These are phyloP conservation scores for Pocillopora grandis DNA, from an alignment of 92 coral and sea anemone species.

Conservation along the genomic window DNA sequence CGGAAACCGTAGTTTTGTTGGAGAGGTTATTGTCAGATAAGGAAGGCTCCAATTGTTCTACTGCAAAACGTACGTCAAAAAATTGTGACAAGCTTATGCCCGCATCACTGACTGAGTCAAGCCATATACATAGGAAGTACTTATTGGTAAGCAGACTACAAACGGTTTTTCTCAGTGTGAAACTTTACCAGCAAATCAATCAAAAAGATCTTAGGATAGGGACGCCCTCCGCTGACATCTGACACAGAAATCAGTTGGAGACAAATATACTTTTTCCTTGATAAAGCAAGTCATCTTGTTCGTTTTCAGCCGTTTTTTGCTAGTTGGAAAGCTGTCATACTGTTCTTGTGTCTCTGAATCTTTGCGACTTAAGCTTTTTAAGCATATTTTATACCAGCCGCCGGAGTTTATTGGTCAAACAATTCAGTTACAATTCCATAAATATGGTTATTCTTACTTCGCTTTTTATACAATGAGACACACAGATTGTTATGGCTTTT, in stretches of 20 bases:
- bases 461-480: background rate
- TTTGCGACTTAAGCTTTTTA: too few relatives aligned
- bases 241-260: background rate
- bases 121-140: background rate
- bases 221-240: too few relatives aligned
- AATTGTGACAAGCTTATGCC: background rate
- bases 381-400: too few relatives aligned
- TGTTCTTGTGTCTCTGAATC: too few relatives aligned
- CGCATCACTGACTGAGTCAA: background rate
- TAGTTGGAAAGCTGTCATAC: too few relatives aligned
- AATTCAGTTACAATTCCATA: background rate
- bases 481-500: constrained; percentile 26
- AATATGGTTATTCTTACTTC: background rate
- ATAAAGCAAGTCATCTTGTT: background rate
- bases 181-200: constrained; percentile 10
- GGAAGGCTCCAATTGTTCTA: too few relatives aligned
- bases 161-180: constrained; percentile 14
- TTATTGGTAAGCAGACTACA: constrained; percentile 14
- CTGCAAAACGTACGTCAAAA: too few relatives aligned
- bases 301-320: background rate
- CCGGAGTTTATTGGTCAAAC: too few relatives aligned
- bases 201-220: background rate
- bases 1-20: too few relatives aligned
- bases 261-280: background rate
- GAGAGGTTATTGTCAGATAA: too few relatives aligned